Evolutionary conservation across 2,888 invertebrate genomes (phyloP).

Genomic region (Napeogenes inachia): DNA sequence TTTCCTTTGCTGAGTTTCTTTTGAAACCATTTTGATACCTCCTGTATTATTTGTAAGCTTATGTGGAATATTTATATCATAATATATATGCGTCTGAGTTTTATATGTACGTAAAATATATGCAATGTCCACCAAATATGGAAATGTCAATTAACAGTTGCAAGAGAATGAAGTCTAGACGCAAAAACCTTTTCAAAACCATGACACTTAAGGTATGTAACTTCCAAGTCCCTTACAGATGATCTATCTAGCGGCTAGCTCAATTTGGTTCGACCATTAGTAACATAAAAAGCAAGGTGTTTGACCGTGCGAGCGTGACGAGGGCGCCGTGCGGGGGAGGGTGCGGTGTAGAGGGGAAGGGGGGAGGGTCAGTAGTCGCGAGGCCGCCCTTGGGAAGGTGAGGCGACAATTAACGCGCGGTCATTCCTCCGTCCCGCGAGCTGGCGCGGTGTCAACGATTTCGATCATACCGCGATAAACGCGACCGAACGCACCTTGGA

Average conservation of each 20-base stretch:
- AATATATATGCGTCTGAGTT: no score
- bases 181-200: background rate
- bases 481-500: constrained; percentile 37
- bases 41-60: no score
- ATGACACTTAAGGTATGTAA: background rate
- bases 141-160: no score
- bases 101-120: no score
- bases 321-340: constrained; percentile 32
- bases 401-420: constrained; percentile 73
- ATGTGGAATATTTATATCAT: no score
- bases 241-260: background rate
- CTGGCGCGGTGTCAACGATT: constrained; percentile 75
- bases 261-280: constrained; percentile 12
- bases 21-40: background rate
- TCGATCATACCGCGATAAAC: constrained; percentile 59
- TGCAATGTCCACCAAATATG: no score
- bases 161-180: no score
- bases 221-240: background rate
- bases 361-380: constrained; percentile 22
- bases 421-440: constrained; percentile 71
- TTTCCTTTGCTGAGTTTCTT: background rate
- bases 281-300: constrained; percentile 30
- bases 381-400: constrained; percentile 55
- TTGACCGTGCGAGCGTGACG: constrained; percentile 54
- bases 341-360: constrained; percentile 30